phyloP scores from a whole-genome alignment of 92 coral and sea anemone species.

The Pocillopora meandrina region DNA sequence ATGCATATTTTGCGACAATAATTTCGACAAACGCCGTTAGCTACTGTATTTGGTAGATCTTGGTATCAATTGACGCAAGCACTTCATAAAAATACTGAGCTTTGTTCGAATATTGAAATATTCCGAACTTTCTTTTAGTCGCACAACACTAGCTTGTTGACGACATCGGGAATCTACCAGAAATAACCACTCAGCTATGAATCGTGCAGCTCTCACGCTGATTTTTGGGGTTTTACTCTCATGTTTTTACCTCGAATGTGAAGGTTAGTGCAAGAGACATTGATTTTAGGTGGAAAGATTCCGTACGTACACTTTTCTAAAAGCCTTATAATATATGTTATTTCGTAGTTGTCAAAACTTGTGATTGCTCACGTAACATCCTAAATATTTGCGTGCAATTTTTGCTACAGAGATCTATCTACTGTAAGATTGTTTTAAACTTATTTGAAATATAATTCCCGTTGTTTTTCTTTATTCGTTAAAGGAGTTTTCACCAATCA shows the following conservation, averaged over 20 bases:
- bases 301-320: neutral
- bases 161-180: neutral
- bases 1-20: too few species aligned
- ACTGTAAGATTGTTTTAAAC: neutral
- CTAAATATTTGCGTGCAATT: neutral
- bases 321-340: too few species aligned
- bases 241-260: constrained; percentile 10
- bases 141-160: constrained; percentile 2
- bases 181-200: constrained; percentile 2
- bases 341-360: too few species aligned
- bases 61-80: too few species aligned
- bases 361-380: neutral
- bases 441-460: neutral
- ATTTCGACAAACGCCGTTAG: too few species aligned
- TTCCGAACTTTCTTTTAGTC: neutral
- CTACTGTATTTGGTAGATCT: too few species aligned
- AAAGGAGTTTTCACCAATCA: too few species aligned
- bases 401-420: neutral
- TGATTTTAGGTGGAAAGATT: neutral
- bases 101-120: constrained; percentile 4
- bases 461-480: too few species aligned
- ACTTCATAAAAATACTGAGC: too few species aligned
- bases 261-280: neutral
- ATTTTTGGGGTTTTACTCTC: constrained; percentile 15
- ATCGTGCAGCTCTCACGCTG: neutral